phyloP scores from a whole-genome alignment of 2,797 vertebrate species.

The Rhinichthys osculus region DNA sequence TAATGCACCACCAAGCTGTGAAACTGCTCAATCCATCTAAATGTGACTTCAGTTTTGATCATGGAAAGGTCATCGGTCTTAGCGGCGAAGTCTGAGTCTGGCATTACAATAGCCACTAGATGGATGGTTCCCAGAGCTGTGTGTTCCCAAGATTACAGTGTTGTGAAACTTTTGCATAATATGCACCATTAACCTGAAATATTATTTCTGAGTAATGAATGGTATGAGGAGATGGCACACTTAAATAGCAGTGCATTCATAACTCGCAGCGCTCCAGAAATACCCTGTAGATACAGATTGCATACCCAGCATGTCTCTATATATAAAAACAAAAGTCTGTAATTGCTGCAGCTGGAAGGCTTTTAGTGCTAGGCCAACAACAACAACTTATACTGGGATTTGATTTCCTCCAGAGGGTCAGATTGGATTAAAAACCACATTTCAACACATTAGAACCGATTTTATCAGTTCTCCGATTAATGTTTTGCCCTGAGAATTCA shows the following conservation, averaged over 20 bases:
- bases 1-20: conserved; percentile 37
- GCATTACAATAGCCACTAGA: conserved; percentile 34
- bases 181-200: conserved; percentile 38
- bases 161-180: conserved; percentile 7
- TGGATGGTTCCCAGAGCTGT: conserved; percentile 24
- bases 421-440: background rate
- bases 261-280: background rate
- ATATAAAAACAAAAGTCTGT: conserved; percentile 6
- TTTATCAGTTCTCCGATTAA: background rate
- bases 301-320: conserved; percentile 6
- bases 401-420: background rate
- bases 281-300: conserved; percentile 10
- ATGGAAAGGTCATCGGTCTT: conserved; percentile 46
- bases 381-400: background rate
- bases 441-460: background rate
- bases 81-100: conserved; percentile 1
- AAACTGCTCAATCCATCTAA: conserved; percentile 40
- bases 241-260: conserved; percentile 9
- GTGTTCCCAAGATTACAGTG: conserved; percentile 36
- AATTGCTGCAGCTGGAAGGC: background rate
- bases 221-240: conserved; percentile 10
- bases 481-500: background rate
- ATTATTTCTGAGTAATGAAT: conserved; percentile 17
- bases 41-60: conserved; percentile 37
- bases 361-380: conserved; percentile 10